Evolutionary conservation across 2,113 vertebrate genomes (phyloP), one percentile per base, ranked within the genome.

Genomic region (Ctenodactylus gundi): DNA sequence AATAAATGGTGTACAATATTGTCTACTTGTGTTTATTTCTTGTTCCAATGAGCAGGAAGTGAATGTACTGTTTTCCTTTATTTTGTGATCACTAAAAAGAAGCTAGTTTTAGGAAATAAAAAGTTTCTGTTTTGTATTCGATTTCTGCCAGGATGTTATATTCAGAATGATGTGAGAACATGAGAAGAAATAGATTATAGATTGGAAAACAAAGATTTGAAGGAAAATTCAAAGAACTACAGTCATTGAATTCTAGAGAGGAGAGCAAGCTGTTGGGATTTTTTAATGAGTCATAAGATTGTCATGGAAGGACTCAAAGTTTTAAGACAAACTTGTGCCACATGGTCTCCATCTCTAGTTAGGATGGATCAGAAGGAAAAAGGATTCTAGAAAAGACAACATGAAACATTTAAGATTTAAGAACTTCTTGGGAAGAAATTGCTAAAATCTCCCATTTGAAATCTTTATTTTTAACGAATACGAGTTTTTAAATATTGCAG

Each of bases 251-350:
- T 25, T 94, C 65, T 55, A 21, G 29, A 94, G 49, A 64, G 5
- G 65, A 96, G 65, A 90, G n/a, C n/a, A 90, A 93, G 55, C 39
- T 91, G 2, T 77, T 84, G 55, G 80, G 86, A 77, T 75, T 58
- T 29, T 49, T 92, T 92, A 92, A 20, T 73, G 83, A 88, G 23
- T 78, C 46, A 39, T 90, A 75, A 93, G 21, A 31, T 20, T 68
- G 93, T 95, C 82, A 21, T 53, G 78, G 41, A 93, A 85, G 14
- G 64, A 68, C 21, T 94, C 51, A 91, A 44, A 84, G 21, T 81
- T n/a, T n/a, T n/a, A 75, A 72, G 83, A 87, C 90, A 18, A 39
- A 67, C 53, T 55, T 53, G 62, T 87, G 41, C 46, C 46, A 72
- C 68, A 53, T 84, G 4, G 57, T 82, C 27, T 82, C 68, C 39